Conservation (phyloP, 2,888 invertebrate genomes). For the Apantesis nais region DNA sequence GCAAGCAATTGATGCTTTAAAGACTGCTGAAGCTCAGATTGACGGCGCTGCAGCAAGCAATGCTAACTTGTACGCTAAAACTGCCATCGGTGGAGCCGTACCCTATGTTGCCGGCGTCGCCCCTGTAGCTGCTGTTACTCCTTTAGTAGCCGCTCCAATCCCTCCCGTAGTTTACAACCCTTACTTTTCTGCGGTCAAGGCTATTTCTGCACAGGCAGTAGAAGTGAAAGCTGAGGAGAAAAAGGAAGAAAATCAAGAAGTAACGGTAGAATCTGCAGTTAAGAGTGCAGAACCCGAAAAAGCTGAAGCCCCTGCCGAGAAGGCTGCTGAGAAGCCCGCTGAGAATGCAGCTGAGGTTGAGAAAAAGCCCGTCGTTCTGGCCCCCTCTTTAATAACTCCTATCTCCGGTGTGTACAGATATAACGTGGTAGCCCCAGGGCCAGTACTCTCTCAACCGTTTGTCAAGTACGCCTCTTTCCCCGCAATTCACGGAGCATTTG, state of each 20-base stretch:
- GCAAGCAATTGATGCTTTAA: conserved; percentile 71
- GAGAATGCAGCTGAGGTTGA: conserved; percentile 20
- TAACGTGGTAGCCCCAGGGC: conserved; percentile 26
- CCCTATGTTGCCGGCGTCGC: conserved; percentile 35
- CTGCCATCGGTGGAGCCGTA: conserved; percentile 40
- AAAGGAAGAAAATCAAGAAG: conserved; percentile 48
- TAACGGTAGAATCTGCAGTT: conserved; percentile 45
- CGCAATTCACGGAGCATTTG: conserved; percentile 27
- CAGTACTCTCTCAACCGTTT: conserved; percentile 33
- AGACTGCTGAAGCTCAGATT: conserved; percentile 68
- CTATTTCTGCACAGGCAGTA: conserved; percentile 21
- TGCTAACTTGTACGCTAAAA: conserved; percentile 57
- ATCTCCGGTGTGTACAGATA: conserved; percentile 37
- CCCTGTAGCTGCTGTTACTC: conserved; percentile 25
- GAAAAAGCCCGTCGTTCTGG: conserved; percentile 6
- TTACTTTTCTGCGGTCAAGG: conserved; percentile 18
- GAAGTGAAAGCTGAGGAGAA: conserved; percentile 43
- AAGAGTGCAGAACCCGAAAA: conserved; percentile 29
- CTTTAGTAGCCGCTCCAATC: conserved; percentile 33
- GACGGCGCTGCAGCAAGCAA: conserved; percentile 66
- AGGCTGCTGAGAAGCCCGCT: conserved; percentile 20
- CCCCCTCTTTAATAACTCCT: conserved; percentile 24
- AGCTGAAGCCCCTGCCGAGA: conserved; percentile 19
- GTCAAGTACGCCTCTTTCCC: conserved; percentile 36
- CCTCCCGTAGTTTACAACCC: conserved; percentile 41